Base-by-base conservation (phyloP, 53 echinoderm and acorn worm genomes). In the Hippasteria phrygiana region DNA sequence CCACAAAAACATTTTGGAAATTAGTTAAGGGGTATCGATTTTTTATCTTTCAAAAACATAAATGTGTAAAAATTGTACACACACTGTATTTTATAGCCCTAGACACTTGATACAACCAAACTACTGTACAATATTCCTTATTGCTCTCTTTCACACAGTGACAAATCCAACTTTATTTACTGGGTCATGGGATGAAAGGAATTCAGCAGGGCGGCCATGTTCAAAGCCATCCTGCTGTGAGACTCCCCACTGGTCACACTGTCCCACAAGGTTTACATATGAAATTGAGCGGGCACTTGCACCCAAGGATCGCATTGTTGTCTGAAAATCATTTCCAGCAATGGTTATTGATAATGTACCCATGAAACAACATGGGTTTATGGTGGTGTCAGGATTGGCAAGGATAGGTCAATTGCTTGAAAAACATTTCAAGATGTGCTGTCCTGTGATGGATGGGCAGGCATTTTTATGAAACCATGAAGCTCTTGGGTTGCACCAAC, bases 281-380 rank as follows among this genome's bases (percentile, higher is more conserved):
- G 85, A 85, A 85, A 85, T 85, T 85, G 85, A 85, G 85, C 85
- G 51, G 85, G 71, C 71, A 41, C 64, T 85, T 46, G 46, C 18
- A 12, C 27, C 31, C 35, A 43, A 85, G 29, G 26, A 85, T 43
- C 51, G 47, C 43, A 51, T 67, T 71, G 85, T 85, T 69, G 85
- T 71, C 50, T 22, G 53, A 50, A 71, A 35, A 48, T 32, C 37
- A 71, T 85, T 38, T 14, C 17, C 13, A 31, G 48, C 42, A n/a
- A 27, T 66, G 46, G 36, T 65, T 83, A 29, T 75, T 27, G 47
- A 51, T 32, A 10, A 75, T 50, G 31, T 29, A 29, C 75, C 50
- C 47, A 48, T 20, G 43, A 42, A 67, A 36, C 69, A 35, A 67
- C 69, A 1, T 66, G 67, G 12, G 42, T 73, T 73, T 73, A 41